Conservation (phyloP, 2,888 invertebrate genomes). For the Tuberolachnus salignus region DNA sequence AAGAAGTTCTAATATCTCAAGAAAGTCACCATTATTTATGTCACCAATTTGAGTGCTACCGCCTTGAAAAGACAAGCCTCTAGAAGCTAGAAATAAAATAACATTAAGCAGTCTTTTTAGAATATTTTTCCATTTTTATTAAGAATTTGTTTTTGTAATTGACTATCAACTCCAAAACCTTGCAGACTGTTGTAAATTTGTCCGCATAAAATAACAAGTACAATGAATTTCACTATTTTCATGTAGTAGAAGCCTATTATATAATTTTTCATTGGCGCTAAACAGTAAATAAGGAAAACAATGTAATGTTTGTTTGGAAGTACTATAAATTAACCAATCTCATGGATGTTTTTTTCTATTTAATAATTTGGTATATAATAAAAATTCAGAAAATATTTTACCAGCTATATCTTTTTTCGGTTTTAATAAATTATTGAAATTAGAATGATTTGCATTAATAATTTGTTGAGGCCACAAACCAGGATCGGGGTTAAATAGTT, state of each 20-base stretch:
- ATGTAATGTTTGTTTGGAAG: slow-evolving; percentile 42
- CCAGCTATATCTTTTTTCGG: neutral
- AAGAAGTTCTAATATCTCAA: slow-evolving; percentile 57
- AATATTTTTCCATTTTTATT: slow-evolving; percentile 40
- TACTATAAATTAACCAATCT: slow-evolving; percentile 56
- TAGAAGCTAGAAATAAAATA: slow-evolving; percentile 23
- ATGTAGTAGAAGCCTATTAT: slow-evolving; percentile 34
- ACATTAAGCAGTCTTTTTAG: slow-evolving; percentile 27
- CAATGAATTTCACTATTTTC: slow-evolving; percentile 40
- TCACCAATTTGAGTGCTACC: slow-evolving; percentile 23
- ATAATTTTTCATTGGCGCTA: slow-evolving; percentile 40
- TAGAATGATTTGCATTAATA: slow-evolving; percentile 12
- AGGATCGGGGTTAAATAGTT: slow-evolving; percentile 1
- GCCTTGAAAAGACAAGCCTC: slow-evolving; percentile 26
- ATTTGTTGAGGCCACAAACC: slow-evolving; percentile 1
- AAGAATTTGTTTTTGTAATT: slow-evolving; percentile 19
- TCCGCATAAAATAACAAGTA: slow-evolving; percentile 39
- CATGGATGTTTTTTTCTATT: slow-evolving; percentile 33
- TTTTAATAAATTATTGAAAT: slow-evolving; percentile 3
- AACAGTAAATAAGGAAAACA: slow-evolving; percentile 52
- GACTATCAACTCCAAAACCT: slow-evolving; percentile 9
- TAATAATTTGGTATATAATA: slow-evolving; percentile 28
- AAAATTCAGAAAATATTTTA: slow-evolving; percentile 25
- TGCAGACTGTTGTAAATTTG: slow-evolving; percentile 38
- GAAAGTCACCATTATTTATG: slow-evolving; percentile 54